Evolutionary conservation across 2,888 invertebrate genomes (phyloP).

Genomic region (Sinotaia quadrata): DNA sequence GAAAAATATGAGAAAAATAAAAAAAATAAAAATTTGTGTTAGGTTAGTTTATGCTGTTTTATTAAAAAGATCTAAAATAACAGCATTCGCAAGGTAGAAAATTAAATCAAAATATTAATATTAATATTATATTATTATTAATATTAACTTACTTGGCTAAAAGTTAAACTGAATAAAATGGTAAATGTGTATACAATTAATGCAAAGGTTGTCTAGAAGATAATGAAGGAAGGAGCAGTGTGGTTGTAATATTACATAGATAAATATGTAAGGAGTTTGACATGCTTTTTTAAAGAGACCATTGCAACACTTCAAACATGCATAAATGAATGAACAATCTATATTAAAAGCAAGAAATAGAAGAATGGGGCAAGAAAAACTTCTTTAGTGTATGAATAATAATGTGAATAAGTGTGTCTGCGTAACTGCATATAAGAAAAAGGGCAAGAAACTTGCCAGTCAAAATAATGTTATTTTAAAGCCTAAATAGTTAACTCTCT

Average conservation of each 20-base stretch:
- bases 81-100: slow-evolving; percentile 8
- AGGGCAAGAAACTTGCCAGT: too few species aligned
- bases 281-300: too few species aligned
- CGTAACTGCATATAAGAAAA: too few species aligned
- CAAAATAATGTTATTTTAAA: too few species aligned
- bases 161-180: not conserved
- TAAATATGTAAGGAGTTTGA: too few species aligned
- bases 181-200: slow-evolving; percentile 2
- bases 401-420: too few species aligned
- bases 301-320: too few species aligned
- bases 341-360: too few species aligned
- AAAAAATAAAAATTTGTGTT: slow-evolving; percentile 9
- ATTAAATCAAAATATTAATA: slow-evolving; percentile 3
- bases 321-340: too few species aligned
- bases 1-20: slow-evolving; percentile 27
- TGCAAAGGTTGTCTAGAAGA: not conserved
- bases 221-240: not conserved
- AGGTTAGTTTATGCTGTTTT: slow-evolving; percentile 21
- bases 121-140: not conserved
- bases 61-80: not conserved
- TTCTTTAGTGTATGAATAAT: too few species aligned
- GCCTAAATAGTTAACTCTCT: too few species aligned
- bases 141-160: not conserved
- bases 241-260: not conserved
- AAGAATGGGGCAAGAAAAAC: too few species aligned